These are phyloP conservation scores for Bursaphelenchus okinawaensis DNA, from an alignment of 2,888 invertebrate species.

Conservation along the genomic window DNA sequence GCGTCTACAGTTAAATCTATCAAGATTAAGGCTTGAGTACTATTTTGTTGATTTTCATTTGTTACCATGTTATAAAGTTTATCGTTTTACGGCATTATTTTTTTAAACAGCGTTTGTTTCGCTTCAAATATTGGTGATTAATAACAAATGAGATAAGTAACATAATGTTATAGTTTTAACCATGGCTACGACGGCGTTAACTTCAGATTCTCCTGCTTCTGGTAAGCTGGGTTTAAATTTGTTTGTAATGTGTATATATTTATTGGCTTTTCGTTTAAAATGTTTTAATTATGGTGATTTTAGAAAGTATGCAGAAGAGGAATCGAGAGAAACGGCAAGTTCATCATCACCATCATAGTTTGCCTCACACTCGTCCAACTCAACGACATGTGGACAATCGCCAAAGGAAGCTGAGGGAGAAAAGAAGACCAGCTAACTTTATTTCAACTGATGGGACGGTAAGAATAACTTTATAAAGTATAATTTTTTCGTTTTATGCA, in stretches of 20 bases:
- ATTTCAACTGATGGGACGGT: constrained; percentile 28
- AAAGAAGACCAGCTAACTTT: constrained; percentile 23
- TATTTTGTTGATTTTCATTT: constrained; percentile 4
- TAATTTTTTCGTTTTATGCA: too few relatives aligned
- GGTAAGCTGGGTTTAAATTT: neutral
- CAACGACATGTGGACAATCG: constrained; percentile 16
- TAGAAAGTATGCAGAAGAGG: constrained; percentile 1
- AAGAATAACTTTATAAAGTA: too few relatives aligned
- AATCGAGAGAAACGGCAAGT: constrained; percentile 19
- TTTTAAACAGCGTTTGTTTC: too few relatives aligned
- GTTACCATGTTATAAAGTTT: neutral
- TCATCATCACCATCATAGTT: constrained; percentile 27
- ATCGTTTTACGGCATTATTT: neutral
- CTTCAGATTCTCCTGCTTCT: neutral
- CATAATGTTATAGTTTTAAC: neutral
- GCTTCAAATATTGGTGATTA: neutral
- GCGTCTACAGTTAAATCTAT: constrained; percentile 80
- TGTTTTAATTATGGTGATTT: too few relatives aligned
- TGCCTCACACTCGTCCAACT: constrained; percentile 24
- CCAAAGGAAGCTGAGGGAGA: constrained; percentile 27
- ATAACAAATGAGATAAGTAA: constrained; percentile 4
- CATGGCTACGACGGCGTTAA: neutral
- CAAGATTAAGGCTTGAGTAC: constrained; percentile 65
- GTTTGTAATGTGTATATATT: neutral
- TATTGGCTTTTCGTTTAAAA: too few relatives aligned